Percentiles rank a stretch among this genome's conserved stretches.
Conservation (phyloP, 1,140 invertebrate species). For the Trypoxylus dichotomus region DNA sequence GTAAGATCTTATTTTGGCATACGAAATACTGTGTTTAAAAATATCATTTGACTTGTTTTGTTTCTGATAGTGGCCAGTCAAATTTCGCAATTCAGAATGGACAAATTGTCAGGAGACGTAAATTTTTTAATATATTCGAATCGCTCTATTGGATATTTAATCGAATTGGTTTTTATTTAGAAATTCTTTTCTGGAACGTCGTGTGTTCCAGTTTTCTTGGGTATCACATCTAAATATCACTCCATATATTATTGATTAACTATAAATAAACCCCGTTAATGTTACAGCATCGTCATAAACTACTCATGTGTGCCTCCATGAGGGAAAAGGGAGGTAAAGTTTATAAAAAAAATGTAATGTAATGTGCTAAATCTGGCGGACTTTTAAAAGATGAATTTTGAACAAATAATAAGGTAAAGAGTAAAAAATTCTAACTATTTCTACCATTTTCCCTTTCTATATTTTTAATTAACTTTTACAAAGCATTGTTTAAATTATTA, state of each 20-base stretch:
- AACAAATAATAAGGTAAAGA: too few species aligned
- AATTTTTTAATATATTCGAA: neutral
- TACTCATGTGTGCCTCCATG: neutral
- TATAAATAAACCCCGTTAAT: constrained; percentile 16
- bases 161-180: neutral
- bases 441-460: too few species aligned
- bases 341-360: neutral
- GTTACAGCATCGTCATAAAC: constrained; percentile 1
- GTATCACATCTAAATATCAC: neutral
- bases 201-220: neutral
- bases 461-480: too few species aligned
- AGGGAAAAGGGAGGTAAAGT: neutral
- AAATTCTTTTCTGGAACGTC: neutral
- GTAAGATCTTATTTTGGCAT: neutral
- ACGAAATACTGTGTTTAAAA: neutral
- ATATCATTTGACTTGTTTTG: neutral
- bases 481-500: too few species aligned
- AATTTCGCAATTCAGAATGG: neutral
- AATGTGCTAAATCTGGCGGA: too few species aligned
- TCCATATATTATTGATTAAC: constrained; percentile 21
- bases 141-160: neutral
- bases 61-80: neutral
- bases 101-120: neutral
- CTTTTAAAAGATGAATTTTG: too few species aligned
- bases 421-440: too few species aligned